phyloP scores from a whole-genome alignment of 2,888 invertebrate genomes.

The Acleris cristana region DNA sequence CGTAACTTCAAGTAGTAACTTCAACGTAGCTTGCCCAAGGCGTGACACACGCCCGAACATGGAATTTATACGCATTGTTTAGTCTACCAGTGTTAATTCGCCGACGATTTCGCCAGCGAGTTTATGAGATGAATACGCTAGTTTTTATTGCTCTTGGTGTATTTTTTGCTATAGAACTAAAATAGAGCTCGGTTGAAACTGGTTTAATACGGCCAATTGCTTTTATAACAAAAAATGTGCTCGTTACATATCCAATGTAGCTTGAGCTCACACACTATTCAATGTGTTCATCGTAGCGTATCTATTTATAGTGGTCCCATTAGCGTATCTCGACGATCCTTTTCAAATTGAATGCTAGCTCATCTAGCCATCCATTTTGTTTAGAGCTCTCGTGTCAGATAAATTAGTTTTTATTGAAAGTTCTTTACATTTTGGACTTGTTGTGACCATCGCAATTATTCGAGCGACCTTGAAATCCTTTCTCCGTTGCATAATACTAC shows the following conservation, averaged over 20 bases:
- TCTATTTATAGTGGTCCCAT: slow-evolving; percentile 8
- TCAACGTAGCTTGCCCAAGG: no score
- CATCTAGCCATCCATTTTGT: not conserved
- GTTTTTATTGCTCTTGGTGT: no score
- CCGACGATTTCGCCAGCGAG: no score
- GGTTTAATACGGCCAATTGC: slow-evolving; percentile 16
- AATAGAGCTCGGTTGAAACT: slow-evolving; percentile 5
- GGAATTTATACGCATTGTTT: no score
- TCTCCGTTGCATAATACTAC: slow-evolving; percentile 18
- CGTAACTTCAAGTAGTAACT: no score
- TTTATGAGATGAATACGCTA: no score
- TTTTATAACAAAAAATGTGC: slow-evolving; percentile 14
- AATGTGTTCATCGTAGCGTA: not conserved
- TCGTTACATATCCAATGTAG: slow-evolving; percentile 9
- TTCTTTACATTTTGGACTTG: slow-evolving; percentile 7
- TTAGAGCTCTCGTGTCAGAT: slow-evolving; percentile 2
- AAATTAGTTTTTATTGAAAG: not conserved
- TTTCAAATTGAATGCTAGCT: slow-evolving; percentile 15
- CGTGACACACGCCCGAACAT: no score
- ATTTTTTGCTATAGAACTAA: slow-evolving; percentile 4
- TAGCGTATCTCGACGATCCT: slow-evolving; percentile 9
- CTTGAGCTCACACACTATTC: slow-evolving; percentile 1
- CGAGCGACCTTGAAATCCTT: slow-evolving; percentile 28
- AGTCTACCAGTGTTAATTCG: no score
- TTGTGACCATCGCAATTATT: slow-evolving; percentile 21